Evolutionary conservation across 2,113 vertebrate genomes (phyloP), one percentile per base, ranked within the genome.

Genomic region (Phyllopteryx taeniolatus): DNA sequence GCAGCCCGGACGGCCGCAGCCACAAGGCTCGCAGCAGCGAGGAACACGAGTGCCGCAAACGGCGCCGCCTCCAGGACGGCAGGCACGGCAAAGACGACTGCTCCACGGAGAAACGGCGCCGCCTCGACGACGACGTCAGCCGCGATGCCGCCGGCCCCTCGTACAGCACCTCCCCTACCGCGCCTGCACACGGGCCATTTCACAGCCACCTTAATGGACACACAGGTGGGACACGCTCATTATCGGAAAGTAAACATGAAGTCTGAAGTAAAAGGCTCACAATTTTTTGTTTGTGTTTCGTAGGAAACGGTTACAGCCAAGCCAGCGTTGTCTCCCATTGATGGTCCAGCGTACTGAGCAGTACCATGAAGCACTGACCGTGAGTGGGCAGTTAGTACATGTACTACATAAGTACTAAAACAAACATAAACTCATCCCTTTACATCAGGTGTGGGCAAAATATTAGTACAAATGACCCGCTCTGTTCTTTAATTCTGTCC

Each of bases 31-130:
- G 77, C 56, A 79, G 79, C 66, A 80, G 83, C 1, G 69, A 84
- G 47, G 75, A 90, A 78, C 77, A 74, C 70, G 87, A 86, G 70
- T 89, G 79, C 77, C 87, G 77, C 72, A 90, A 93, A 61, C 74
- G 79, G 0, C 80, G 64, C 35, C 9, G 39, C 75, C 61, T 77
- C 39, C 86, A 84, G 20, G 75, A 75, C 39, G 3, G 14, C n/a
- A 81, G 8, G 6, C 10, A 85, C 42, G 35, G 56, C 5, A 47
- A 73, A 57, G 8, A 44, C 0, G 64, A 47, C 9, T 61, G 17
- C 17, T 71, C 61, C 0, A 70, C 75, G 0, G 75, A 76, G 51
- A 91, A 88, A 62, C 74, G 71, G 1, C 72, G 47, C 31, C 70
- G 68, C 53, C 53, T 46, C 4, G 78, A 85, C 22, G 10, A 54